A percentile compares a stretch with the other conserved stretches of the same genome.
These are phyloP conservation scores for Lophotis ruficrista DNA, from an alignment of 2,113 vertebrate genomes.

Conservation along the genomic window DNA sequence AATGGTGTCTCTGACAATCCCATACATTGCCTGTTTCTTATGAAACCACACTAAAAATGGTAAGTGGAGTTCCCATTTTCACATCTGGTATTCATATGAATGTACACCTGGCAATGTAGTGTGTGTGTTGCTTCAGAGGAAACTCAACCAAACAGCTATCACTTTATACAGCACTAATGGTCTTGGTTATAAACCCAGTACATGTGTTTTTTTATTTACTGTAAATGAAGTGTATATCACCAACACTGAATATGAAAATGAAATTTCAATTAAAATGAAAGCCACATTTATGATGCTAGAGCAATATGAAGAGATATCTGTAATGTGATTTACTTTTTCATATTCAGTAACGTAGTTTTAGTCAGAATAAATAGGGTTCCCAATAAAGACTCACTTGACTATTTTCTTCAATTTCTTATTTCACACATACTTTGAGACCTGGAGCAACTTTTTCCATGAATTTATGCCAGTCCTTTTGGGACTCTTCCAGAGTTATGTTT, in stretches of 20 bases:
- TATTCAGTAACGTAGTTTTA: constrained; percentile 9
- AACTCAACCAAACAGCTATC: not conserved
- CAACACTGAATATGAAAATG: not conserved
- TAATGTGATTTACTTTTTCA: not conserved
- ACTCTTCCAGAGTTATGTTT: not conserved
- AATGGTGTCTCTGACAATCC: not conserved
- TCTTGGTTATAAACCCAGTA: not conserved
- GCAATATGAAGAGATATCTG: not conserved
- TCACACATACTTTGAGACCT: constrained; percentile 18
- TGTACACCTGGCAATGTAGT: not conserved
- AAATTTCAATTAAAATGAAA: not conserved
- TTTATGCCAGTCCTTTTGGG: not conserved
- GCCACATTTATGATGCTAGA: not conserved
- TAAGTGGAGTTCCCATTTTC: not conserved
- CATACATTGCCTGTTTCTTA: not conserved
- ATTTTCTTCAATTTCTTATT: constrained; percentile 38
- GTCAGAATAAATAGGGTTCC: not conserved
- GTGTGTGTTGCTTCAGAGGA: not conserved
- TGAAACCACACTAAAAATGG: not conserved
- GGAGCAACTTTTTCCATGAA: constrained; percentile 16
- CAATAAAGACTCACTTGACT: not conserved
- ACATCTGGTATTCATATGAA: constrained; percentile 19
- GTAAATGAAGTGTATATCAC: not conserved
- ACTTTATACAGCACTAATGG: not conserved
- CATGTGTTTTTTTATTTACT: constrained; percentile 8